Base-by-base conservation (phyloP, 2,113 vertebrate genomes). In the Melanerpes aurifrons region DNA sequence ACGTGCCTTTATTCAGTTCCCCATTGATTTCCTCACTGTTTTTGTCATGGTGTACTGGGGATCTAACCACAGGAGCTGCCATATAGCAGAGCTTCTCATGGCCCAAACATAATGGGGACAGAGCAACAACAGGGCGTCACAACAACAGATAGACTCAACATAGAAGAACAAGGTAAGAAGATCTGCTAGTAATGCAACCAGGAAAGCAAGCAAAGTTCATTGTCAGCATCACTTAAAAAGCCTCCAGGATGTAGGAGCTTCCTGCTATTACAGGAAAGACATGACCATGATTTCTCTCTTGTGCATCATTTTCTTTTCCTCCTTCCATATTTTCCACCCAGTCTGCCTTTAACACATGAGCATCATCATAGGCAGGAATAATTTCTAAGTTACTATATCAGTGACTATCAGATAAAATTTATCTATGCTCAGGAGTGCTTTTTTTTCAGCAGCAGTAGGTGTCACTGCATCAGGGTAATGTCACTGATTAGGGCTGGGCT, bases 71-170 rank as follows among this genome's bases (percentile, higher is more conserved):
- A 43, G 74, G n/a, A 85, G 32, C 62, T 92, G 50, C 12, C 5
- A 37, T 15, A 15, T 45, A 45, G 43, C 43, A 45, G 43, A 45
- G 12, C 6, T 82, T 48, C 59, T 82, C 63, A n/a, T 48, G 19
- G 32, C 43, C 45, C 53, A 68, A 72, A 29, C 8, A 25, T 58
- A 71, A 32, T 2, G 6, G 21, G 19, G 31, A 72, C 15, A 77
- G n/a, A 68, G n/a, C 15, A 26, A 78, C n/a, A 35, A 81, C 25
- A 83, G 19, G 6, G 13, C 29, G 15, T 37, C 40, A 50, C 1
- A 0, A 43, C 24, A 26, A n/a, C 1, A 1, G 4, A 25, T 28
- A 84, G 63, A 57, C 14, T n/a, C 32, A 20, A 47, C 18, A 56
- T 1, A 50, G 59, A 50, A 90, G 45, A 78, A 53, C 5, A 35